Base-by-base conservation (phyloP, 2,888 invertebrate genomes). In the Lasiommata megera region DNA sequence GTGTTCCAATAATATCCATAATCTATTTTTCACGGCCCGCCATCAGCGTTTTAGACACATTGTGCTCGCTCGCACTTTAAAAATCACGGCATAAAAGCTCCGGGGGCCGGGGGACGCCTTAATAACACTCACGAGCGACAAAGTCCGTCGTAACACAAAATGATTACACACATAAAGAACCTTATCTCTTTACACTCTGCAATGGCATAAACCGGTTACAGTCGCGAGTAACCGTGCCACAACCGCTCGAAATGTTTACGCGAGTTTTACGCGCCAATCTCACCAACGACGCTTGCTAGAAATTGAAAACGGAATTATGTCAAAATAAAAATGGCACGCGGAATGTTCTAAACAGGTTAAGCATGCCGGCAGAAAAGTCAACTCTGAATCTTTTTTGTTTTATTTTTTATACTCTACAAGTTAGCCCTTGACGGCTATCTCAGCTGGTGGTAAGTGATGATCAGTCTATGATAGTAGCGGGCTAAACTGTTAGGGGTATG, bases 151-250 rank as follows among this genome's bases (percentile, higher is more conserved):
- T 88, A 84, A 84, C 80, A 81, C 79, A 77, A 81, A 86, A 87
- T 88, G 82, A 88, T 89, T 84, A 83, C 86, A 82, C 82, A 82
- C 83, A 85, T 88, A 88, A 88, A 88, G 83, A 79, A 82, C 78
- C 80, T 84, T 88, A 86, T 88, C 85, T 88, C 81, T 84, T 84
- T 84, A 84, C 83, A 84, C 82, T 86, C 76, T 78, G 79, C 79
- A 77, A 79, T 69, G 76, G 72, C 75, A 79, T 87, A 87, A 88
- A 88, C 80, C 76, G 77, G 82, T 82, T 82, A 87, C 83, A 82
- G 83, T 80, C 76, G 74, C 71, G 77, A 76, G 78, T 77, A 82
- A 86, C 82, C 78, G 81, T 75, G 81, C 76, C 74, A 70, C 81
- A 80, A 85, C 80, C 82, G 83, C 82, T 84, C 76, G 74, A 78